Base-by-base conservation (phyloP, 2,888 invertebrate species). In the Halictus ligatus region DNA sequence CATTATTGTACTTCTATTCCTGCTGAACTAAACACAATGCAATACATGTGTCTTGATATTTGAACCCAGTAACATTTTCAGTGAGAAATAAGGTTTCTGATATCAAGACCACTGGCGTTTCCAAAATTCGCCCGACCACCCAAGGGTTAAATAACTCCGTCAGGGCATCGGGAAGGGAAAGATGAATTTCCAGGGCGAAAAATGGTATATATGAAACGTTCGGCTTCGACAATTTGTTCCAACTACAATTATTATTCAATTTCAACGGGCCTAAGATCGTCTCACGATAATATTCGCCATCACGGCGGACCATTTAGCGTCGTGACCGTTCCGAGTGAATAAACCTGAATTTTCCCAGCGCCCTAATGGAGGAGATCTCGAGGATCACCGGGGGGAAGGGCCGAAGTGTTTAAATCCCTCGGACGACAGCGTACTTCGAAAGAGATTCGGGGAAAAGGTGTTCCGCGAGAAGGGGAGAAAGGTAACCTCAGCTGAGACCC, bases 401-500 rank as follows among this genome's bases (percentile, higher is more conserved):
- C 10, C 54, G 2, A 58, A 58, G 54, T 8, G 54, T n/a, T 58
- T 74, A 64, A 64, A 29, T 64, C 29, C 29, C 15, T 64, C 25
- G 18, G 29, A 46, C 13, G 35, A 29, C 25, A 18, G 25, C 29
- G 21, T 29, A 13, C 46, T 18, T 71, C 15, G 18, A 25, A 54
- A 25, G 50, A 35, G 80, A 78, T 80, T 72, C 48, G 80, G 50
- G 40, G 79, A 78, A 58, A 69, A 43, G 67, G 64, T 46, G 21
- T 67, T 54, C n/a, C 29, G n/a, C 35, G 7, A 21, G 46, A 4
- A 64, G 40, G n/a, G 29, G 60, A 43, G 72, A 25, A 25, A 64
- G 78, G 29, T 81, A 76, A 86, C 75, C 85, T 35, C 86, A 54
- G 64, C n/a, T 75, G 80, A 78, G 77, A 29, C 2, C 77, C 72